These are phyloP conservation scores for Tragelaphus oryx DNA, from an alignment of 2,797 vertebrate genomes.

Conservation along the genomic window DNA sequence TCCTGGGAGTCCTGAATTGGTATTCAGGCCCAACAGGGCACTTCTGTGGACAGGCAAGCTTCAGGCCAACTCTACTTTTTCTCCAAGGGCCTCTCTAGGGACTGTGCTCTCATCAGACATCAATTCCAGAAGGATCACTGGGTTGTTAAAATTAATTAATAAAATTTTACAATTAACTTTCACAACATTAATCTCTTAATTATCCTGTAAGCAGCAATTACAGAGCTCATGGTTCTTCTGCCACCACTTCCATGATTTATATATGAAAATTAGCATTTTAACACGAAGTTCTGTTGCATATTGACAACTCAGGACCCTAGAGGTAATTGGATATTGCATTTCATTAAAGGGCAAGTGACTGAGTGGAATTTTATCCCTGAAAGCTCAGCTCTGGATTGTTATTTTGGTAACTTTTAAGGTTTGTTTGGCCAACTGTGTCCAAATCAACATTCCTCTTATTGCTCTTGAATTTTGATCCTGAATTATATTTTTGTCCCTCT, in stretches of 20 bases:
- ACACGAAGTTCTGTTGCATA: not conserved
- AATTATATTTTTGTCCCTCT: not conserved
- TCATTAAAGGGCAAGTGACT: not conserved
- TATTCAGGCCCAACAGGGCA: not conserved
- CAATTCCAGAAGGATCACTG: constrained; percentile 1
- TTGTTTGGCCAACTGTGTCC: not conserved
- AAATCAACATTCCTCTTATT: not conserved
- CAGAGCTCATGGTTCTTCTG: not conserved
- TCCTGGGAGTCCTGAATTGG: not conserved
- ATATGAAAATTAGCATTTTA: constrained; percentile 11
- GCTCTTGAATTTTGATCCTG: not conserved
- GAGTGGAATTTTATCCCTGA: not conserved
- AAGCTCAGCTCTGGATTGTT: not conserved
- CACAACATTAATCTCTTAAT: constrained; percentile 50
- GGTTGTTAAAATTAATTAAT: constrained; percentile 53
- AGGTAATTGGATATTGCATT: not conserved
- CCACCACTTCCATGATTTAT: not conserved
- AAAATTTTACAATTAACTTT: constrained; percentile 57
- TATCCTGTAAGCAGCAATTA: constrained; percentile 36
- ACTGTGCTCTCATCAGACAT: not conserved
- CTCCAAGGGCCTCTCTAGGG: not conserved
- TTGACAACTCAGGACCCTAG: not conserved
- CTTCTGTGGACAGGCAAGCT: not conserved
- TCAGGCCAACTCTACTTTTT: not conserved
- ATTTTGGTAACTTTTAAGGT: not conserved